phyloP scores from a whole-genome alignment of 2,113 vertebrate species.

The Leptobrachium ailaonicum region DNA sequence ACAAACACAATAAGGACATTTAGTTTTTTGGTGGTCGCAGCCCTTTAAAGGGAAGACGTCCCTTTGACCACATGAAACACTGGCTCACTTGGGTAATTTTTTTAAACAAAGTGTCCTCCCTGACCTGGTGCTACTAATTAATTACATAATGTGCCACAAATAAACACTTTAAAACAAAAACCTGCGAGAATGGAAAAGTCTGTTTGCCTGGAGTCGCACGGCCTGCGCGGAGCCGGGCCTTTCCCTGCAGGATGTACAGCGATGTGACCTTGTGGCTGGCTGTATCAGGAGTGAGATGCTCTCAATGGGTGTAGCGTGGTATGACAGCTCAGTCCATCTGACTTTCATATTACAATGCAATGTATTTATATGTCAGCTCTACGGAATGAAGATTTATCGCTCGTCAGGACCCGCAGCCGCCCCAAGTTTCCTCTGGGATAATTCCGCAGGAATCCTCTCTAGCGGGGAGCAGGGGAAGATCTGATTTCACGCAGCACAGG shows the following conservation, averaged over 20 bases:
- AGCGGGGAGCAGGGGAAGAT: neutral
- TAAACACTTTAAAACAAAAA: no score
- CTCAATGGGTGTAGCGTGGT: neutral
- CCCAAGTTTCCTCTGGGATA: constrained; percentile 13
- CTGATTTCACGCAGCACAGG: neutral
- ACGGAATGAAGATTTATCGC: constrained; percentile 36
- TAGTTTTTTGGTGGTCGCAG: no score
- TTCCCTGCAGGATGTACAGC: constrained; percentile 3
- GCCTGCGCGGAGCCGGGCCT: neutral
- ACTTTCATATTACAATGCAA: constrained; percentile 27
- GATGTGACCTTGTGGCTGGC: neutral
- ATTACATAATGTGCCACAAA: no score
- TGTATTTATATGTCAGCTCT: constrained; percentile 20
- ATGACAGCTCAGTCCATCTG: constrained; percentile 36
- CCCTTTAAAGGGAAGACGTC: no score
- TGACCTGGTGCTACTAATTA: no score
- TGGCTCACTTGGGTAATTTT: no score
- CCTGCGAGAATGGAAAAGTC: neutral
- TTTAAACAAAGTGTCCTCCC: no score
- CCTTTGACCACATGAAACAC: no score
- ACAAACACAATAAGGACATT: no score
- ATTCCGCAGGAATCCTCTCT: constrained; percentile 13
- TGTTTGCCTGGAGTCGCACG: constrained; percentile 3
- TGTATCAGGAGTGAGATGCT: neutral
- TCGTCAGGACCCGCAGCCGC: neutral